phyloP scores from a whole-genome alignment of 2,888 invertebrate genomes.

The Hirtodrosophila alboralis region DNA sequence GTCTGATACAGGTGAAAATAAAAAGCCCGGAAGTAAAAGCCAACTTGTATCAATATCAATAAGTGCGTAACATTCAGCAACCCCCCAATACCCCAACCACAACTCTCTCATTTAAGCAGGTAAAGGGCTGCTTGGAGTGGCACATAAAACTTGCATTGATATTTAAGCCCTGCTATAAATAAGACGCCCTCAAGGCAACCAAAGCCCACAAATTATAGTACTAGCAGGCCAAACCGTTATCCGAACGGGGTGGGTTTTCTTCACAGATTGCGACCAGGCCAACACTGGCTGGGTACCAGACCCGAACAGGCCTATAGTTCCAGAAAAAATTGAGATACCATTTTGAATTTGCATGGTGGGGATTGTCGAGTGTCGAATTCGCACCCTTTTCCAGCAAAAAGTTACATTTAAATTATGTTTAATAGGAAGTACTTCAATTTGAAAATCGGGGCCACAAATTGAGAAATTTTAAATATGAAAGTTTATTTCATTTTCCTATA shows the following conservation, averaged over 20 bases:
- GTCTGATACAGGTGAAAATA: conserved; percentile 66
- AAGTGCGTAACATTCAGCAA: conserved; percentile 49
- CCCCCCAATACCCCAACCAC: background rate
- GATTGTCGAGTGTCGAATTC: conserved; percentile 12
- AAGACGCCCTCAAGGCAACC: conserved; percentile 75
- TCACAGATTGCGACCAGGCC: conserved; percentile 37
- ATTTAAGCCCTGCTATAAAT: conserved; percentile 76
- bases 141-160: conserved; percentile 76
- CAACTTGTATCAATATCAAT: conserved; percentile 80
- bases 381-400: conserved; percentile 45
- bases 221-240: conserved; percentile 25
- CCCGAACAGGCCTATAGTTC: conserved; percentile 3
- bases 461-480: background rate
- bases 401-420: conserved; percentile 40
- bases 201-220: conserved; percentile 73
- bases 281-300: conserved; percentile 2
- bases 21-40: conserved; percentile 62
- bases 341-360: conserved; percentile 41
- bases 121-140: conserved; percentile 48
- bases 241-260: conserved; percentile 43
- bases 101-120: conserved; percentile 11
- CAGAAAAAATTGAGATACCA: conserved; percentile 45
- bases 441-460: conserved; percentile 23
- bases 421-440: conserved; percentile 15
- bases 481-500: too few species aligned